Evolutionary conservation across 2,113 vertebrate species (phyloP).

Genomic region (Meleagris gallopavo): DNA sequence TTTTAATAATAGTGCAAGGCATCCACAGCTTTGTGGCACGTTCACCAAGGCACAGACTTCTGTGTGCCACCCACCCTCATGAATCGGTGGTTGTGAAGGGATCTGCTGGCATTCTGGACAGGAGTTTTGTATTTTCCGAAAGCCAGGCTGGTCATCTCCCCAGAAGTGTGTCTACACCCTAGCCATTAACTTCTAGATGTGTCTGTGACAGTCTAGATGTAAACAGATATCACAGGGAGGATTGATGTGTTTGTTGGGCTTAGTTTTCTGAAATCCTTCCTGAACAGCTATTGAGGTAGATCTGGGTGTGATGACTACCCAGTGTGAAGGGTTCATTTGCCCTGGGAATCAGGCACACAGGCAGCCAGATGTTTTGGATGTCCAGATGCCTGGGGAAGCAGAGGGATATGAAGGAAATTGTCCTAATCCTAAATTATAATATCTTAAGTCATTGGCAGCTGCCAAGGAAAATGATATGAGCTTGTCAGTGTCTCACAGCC

Average conservation of each 20-base stretch:
- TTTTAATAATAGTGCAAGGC: not conserved
- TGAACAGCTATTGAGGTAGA: not conserved
- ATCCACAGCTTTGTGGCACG: not conserved
- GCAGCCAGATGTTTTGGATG: not conserved
- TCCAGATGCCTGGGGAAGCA: not conserved
- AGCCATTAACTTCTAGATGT: not conserved
- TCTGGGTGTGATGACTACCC: not conserved
- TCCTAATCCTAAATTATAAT: not conserved
- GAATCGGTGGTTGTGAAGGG: not conserved
- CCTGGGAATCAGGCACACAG: not conserved
- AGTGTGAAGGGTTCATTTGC: accelerated
- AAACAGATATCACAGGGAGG: not conserved
- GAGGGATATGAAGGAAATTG: not conserved
- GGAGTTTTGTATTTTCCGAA: not conserved
- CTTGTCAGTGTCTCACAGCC: not conserved
- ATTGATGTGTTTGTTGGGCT: not conserved
- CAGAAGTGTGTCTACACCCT: not conserved
- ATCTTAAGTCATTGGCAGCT: not conserved
- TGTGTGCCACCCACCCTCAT: not conserved
- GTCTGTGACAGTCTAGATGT: not conserved
- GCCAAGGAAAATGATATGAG: not conserved
- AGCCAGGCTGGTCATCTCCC: not conserved
- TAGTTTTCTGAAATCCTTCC: not conserved
- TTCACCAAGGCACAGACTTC: not conserved
- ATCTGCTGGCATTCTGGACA: not conserved